Base-by-base conservation (phyloP, 2,888 invertebrate genomes). In the Eupithecia centaureata region DNA sequence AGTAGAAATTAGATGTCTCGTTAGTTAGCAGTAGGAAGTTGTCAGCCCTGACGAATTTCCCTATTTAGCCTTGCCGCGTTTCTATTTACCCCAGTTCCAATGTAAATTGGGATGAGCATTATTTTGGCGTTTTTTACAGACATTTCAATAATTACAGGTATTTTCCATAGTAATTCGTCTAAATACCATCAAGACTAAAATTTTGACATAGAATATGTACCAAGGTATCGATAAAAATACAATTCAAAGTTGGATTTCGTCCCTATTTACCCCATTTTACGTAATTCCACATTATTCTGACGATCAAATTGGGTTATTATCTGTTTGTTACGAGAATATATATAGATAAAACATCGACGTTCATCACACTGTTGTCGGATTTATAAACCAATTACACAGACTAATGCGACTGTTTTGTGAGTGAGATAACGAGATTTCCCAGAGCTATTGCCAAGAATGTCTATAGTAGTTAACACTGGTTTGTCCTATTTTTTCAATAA, bases 311-410 rank as follows among this genome's bases (percentile, higher is more conserved):
- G 52, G 27, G 27, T 52, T 27, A 27, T 52, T 27, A 52, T 27
- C 52, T 27, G 27, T 52, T 52, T 15, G 27, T 52, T 27, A 25
- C 52, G 28, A 42, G 25, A 28, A 60, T 30, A 15, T 42, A 54
- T 51, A 5, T 51, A 76, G 76, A 79, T 80, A 76, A 81, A 84
- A 82, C 80, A 83, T 79, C 80, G 71, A 57, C 77, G 74, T 84
- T 67, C 67, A 84, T 86, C 82, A 84, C 80, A 77, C 72, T 63
- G 64, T 69, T 65, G 64, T 68, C 74, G 66, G 74, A 82, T 82
- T 79, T 80, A 83, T 80, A 69, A 66, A 69, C 67, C 80, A 79
- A 81, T 79, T 79, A 79, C 72, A 73, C 77, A 67, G 76, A 63
- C 68, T 76, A 76, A 77, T 76, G 76, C 15, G 22, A 47, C 4